Evolutionary conservation across 2,113 vertebrate species (phyloP), one percentile per base, ranked within the genome.

Genomic region (Nansenia antarctica): DNA sequence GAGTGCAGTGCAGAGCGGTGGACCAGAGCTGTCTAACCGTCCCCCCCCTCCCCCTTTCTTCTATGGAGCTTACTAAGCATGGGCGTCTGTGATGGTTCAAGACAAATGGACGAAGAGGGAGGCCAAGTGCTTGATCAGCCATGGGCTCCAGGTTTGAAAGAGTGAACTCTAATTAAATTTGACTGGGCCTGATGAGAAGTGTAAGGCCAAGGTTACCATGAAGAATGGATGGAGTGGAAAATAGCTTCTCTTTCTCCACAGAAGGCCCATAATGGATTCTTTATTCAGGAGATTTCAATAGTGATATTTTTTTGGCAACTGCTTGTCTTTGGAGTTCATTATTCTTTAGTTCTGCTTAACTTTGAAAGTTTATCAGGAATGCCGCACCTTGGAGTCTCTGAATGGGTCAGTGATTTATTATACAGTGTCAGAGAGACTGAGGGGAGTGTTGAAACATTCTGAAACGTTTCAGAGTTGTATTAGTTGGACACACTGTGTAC

Each of bases 141-240:
- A 79, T 73, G 77, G 75, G 78, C 78, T 85, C 76, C 65, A 85
- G 60, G 81, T 89, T 87, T 86, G 72, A 88, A 85, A 74, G 74
- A 70, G 73, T 81, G 69, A 70, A 61, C 66, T 80, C 62, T 88
- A 88, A 90, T 90, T 90, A 81, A 83, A 85, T 89, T 85, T 82
- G 78, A 81, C 78, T 83, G 58, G 74, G 66, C 70, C n/a, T 72
- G 79, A 86, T 85, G 78, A 80, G 67, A 83, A 76, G 70, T 80
- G 82, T 72, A 24, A 82, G 72, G 75, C 74, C 70, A 72, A 81
- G 71, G 71, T 87, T 85, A 70, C 74, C 62, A 22, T 65, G 57
- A 83, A 69, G 59, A 81, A 72, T 84, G 57, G 73, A 73, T 49
- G 35, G 30, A 68, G 61, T 55, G 76, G 76, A 80, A 72, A 47